A percentile compares a stretch with the other conserved stretches of the same genome.
Evolutionary conservation across 1,140 invertebrate genomes (phyloP).

Genomic region (Brachionus calyciflorus): DNA sequence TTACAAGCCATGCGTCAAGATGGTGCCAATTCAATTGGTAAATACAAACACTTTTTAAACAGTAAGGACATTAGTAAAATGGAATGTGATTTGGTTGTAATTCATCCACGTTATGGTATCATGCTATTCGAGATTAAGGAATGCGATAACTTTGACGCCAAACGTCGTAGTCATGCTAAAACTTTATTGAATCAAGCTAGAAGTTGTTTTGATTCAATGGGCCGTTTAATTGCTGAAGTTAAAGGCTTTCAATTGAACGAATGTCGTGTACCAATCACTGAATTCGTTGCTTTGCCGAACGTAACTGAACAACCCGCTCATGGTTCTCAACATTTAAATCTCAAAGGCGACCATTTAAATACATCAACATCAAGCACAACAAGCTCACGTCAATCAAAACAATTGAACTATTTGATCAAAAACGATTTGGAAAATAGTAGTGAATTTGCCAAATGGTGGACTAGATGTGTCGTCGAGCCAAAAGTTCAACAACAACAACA

Average conservation of each 20-base stretch:
- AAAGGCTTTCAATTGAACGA: slow-evolving; percentile 21
- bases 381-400: neutral
- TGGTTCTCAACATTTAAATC: neutral
- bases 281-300: slow-evolving; percentile 35
- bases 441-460: slow-evolving; percentile 46
- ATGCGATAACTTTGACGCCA: slow-evolving; percentile 32
- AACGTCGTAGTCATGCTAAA: neutral
- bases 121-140: slow-evolving; percentile 29
- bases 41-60: slow-evolving; percentile 35
- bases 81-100: slow-evolving; percentile 41
- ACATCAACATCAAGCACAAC: slow-evolving; percentile 35
- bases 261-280: slow-evolving; percentile 26
- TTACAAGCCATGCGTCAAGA: slow-evolving; percentile 29
- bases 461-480: slow-evolving; percentile 1
- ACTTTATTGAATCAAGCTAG: slow-evolving; percentile 11
- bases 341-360: slow-evolving; percentile 20
- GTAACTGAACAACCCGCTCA: neutral
- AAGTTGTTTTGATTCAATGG: slow-evolving; percentile 28
- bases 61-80: slow-evolving; percentile 34
- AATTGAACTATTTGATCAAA: slow-evolving; percentile 36
- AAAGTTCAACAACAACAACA: slow-evolving; percentile 20
- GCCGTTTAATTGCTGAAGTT: slow-evolving; percentile 8
- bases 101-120: slow-evolving; percentile 42
- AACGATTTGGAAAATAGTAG: slow-evolving; percentile 11
- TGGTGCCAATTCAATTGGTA: slow-evolving; percentile 39